Conservation (phyloP, 2,113 vertebrate species). For the Macaca nemestrina region DNA sequence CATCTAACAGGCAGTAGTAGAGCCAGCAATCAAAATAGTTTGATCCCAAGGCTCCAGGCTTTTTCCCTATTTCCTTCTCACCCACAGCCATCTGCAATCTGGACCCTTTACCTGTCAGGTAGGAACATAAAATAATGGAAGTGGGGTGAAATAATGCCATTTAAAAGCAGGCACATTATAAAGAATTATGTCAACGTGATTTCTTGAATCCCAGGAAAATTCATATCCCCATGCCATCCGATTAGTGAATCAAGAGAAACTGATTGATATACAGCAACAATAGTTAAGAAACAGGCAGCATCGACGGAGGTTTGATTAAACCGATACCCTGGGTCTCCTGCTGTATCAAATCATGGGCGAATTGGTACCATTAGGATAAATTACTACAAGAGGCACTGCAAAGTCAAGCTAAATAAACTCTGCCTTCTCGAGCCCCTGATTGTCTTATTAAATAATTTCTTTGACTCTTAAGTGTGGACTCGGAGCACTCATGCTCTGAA, state of each 20-base stretch:
- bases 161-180: slow-evolving; percentile 11
- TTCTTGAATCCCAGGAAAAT: slow-evolving; percentile 73
- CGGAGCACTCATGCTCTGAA: slow-evolving; percentile 45
- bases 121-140: neutral
- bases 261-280: slow-evolving; percentile 72
- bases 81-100: neutral
- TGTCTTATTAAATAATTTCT: slow-evolving; percentile 82
- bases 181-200: slow-evolving; percentile 79
- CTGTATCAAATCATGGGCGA: slow-evolving; percentile 76
- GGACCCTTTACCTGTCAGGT: neutral
- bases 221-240: slow-evolving; percentile 57
- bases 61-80: neutral
- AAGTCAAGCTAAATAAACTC: slow-evolving; percentile 79
- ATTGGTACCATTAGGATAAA: slow-evolving; percentile 78
- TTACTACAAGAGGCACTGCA: slow-evolving; percentile 73
- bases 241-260: slow-evolving; percentile 78
- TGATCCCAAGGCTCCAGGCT: neutral
- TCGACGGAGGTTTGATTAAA: slow-evolving; percentile 78
- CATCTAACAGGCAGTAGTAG: neutral
- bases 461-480: slow-evolving; percentile 79
- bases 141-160: neutral
- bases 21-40: neutral
- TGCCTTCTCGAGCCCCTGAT: slow-evolving; percentile 66
- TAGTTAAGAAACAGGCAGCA: slow-evolving; percentile 65
- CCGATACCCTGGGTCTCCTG: slow-evolving; percentile 72